Evolutionary conservation across 1,140 invertebrate genomes (phyloP), one percentile per base, ranked within the genome.

Genomic region (Orussus abietinus): DNA sequence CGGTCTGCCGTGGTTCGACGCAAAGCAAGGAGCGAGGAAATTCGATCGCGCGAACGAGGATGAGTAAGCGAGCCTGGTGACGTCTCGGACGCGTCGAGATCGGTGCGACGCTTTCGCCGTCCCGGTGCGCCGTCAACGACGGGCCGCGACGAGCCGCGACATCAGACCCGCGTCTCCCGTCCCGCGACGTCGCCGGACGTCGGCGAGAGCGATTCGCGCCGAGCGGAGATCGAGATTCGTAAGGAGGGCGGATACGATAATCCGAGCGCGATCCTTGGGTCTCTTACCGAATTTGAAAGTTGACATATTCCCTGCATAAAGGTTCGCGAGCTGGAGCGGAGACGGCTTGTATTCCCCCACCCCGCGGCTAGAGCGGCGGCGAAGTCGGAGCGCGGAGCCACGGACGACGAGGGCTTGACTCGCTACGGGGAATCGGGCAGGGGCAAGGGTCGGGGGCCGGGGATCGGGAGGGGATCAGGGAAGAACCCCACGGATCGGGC

Each of bases 221-320:
- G 12, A 34, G 15, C 6, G n/a, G n/a, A 12, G 15, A 14, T 12
- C n/a, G 7, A n/a, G 7, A 14, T 34, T 26, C 10, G 10, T 14
- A 38, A 7, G 19, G 13, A 10, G 25, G 11, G 18, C 13, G 13
- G 9, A 38, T 20, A 26, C 3, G 4, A 28, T 29, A 2, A 35
- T 28, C 30, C 1, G 17, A 40, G 17, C n/a, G n/a, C n/a, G n/a
- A n/a, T n/a, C n/a, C n/a, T n/a, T n/a, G 17, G n/a, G 17, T 31
- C 30, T 53, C 76, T 78, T 75, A 80, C 79, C 79, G 62, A 78
- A 76, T 75, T 80, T 80, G 72, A 80, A 72, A 70, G 77, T 80
- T 67, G 77, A 80, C 79, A 80, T 80, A 76, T 75, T 79, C 69
- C 66, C 62, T 62, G 48, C 48, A 71, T 69, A 66, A 59, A 64